phyloP scores from a whole-genome alignment of 2,113 vertebrate genomes.

The Hydrochoerus hydrochaeris region DNA sequence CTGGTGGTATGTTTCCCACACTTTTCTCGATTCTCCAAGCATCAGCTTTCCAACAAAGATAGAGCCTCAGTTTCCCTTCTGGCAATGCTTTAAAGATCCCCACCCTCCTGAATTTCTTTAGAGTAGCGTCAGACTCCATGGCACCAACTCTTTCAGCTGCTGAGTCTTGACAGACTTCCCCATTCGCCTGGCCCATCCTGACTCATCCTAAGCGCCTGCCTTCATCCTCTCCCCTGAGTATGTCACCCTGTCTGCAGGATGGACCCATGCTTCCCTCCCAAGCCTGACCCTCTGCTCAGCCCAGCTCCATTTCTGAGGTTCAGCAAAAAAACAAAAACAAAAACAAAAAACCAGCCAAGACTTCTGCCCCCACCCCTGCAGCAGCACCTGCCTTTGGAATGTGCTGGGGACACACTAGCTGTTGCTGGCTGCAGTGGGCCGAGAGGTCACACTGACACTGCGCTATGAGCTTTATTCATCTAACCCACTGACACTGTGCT shows the following conservation, averaged over 20 bases:
- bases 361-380: not conserved
- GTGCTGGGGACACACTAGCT: not conserved
- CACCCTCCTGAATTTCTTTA: not conserved
- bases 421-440: accelerated
- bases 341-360: not conserved
- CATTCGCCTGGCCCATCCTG: not conserved
- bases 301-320: not conserved
- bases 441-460: not conserved
- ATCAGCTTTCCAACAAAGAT: not conserved
- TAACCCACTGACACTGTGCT: not conserved
- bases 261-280: not conserved
- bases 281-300: not conserved
- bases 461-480: not conserved
- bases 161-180: not conserved
- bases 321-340: not conserved
- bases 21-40: not conserved
- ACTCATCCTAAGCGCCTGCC: not conserved
- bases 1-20: not conserved
- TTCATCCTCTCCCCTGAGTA: not conserved
- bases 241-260: not conserved
- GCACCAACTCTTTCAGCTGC: not conserved
- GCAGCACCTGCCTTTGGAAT: not conserved
- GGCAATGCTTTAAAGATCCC: not conserved
- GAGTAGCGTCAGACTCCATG: not conserved
- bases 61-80: not conserved